Percentiles rank a stretch among this genome's conserved stretches.
Conservation (phyloP, 2,888 invertebrate genomes). For the Tenthredo distinguenda region DNA sequence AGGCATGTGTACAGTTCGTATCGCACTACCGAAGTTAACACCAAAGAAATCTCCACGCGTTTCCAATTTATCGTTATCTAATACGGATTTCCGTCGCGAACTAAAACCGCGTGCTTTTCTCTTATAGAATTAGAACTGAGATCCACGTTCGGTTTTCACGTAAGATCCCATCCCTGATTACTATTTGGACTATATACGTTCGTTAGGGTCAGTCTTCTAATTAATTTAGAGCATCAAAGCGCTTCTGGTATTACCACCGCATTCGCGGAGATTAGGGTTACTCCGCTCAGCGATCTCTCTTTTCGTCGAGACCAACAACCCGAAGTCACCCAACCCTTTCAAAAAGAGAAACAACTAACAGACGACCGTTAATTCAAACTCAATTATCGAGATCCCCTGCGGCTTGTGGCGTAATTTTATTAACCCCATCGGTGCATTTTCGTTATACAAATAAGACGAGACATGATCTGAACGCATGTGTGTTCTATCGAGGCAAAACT, state of each 20-base stretch:
- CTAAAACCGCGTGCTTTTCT: background rate
- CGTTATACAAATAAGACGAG: background rate
- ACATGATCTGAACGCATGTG: background rate
- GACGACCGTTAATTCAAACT: slow-evolving; percentile 26
- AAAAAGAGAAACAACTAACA: slow-evolving; percentile 1
- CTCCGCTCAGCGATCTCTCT: slow-evolving; percentile 32
- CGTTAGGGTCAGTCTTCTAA: slow-evolving; percentile 43
- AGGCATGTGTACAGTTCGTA: background rate
- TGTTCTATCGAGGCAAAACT: background rate
- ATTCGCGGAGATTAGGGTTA: slow-evolving; percentile 23
- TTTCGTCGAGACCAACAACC: background rate
- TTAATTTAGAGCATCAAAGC: slow-evolving; percentile 42
- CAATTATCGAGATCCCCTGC: slow-evolving; percentile 27
- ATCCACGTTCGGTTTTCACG: slow-evolving; percentile 23
- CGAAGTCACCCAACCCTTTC: slow-evolving; percentile 3
- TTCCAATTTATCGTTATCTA: slow-evolving; percentile 41
- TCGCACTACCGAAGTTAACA: slow-evolving; percentile 4
- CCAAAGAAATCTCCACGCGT: slow-evolving; percentile 34
- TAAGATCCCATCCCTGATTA: slow-evolving; percentile 27
- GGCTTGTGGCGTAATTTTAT: background rate
- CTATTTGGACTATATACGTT: slow-evolving; percentile 26
- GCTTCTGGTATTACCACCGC: slow-evolving; percentile 33
- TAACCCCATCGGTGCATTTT: slow-evolving; percentile 2
- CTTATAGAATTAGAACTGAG: slow-evolving; percentile 25
- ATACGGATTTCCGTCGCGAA: slow-evolving; percentile 7